Evolutionary conservation across 64 coral and sea anemone genomes (phyloP).

Genomic region (Stichodactyla helianthus): DNA sequence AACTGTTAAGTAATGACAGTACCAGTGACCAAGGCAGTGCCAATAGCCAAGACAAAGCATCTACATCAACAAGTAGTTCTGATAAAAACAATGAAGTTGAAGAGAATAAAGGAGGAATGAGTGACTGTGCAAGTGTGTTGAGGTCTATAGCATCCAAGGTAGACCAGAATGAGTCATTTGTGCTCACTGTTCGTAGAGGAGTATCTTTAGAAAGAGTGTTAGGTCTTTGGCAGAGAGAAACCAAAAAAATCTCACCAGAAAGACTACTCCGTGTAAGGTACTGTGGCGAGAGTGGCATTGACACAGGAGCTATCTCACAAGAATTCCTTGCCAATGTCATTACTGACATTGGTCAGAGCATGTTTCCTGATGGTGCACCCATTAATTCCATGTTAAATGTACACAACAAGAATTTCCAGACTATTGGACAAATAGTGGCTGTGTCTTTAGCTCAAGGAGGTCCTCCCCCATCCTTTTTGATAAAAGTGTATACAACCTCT

Average conservation of each 20-base stretch:
- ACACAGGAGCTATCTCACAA: constrained; percentile 19
- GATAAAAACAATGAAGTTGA: too few relatives aligned
- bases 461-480: not conserved
- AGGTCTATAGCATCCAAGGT: too few relatives aligned
- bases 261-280: constrained; percentile 9
- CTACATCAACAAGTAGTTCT: too few relatives aligned
- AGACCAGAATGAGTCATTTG: too few relatives aligned
- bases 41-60: too few relatives aligned
- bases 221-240: constrained; percentile 28
- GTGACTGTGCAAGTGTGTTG: too few relatives aligned
- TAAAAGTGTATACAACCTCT: too few relatives aligned
- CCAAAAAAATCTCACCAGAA: not conserved
- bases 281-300: constrained; percentile 25
- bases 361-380: constrained; percentile 34
- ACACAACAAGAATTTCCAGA: constrained; percentile 20
- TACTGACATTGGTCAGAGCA: constrained; percentile 3
- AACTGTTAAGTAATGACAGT: too few relatives aligned
- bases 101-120: too few relatives aligned
- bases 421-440: constrained; percentile 35
- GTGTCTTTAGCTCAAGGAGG: constrained; percentile 42
- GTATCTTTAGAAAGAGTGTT: constrained; percentile 18
- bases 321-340: constrained; percentile 16
- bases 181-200: not conserved
- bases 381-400: constrained; percentile 26
- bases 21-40: too few relatives aligned